Evolutionary conservation across 2,113 vertebrate species (phyloP), one percentile per base, ranked within the genome.

Genomic region (Hemiscyllium ocellatum): DNA sequence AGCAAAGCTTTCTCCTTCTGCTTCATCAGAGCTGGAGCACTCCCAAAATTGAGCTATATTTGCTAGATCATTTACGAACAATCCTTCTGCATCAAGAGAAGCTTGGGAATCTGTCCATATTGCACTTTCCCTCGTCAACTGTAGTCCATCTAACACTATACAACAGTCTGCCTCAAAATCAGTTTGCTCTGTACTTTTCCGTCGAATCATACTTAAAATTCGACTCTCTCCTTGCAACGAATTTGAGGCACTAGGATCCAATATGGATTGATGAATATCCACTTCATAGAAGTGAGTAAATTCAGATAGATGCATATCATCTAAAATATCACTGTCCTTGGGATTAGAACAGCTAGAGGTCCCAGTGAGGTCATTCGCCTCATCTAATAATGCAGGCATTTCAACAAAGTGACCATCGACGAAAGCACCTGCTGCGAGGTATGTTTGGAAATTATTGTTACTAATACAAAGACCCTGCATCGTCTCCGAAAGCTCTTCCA

Each of bases 171-270:
- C 98, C 98, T 99, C 99, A 97, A 98, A 97, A 97, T 99, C 98
- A 97, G 97, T 97, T 97, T 98, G 98, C 98, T 99, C 98, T 97
- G 98, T 98, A 98, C 99, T 99, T 96, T 99, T 99, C 56, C 99
- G 99, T 97, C 98, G 99, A 98, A 99, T 99, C 99, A 99, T 99
- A 98, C 98, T 99, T 97, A 99, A 98, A 98, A 99, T 99, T 96
- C 99, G 99, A 98, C 99, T 99, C 97, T 99, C 99, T 96, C 98
- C 98, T 98, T 98, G 98, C 98, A 98, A 98, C 96, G 98, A 98
- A 97, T 99, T 98, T 98, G 99, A 99, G 99, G 99, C 99, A 99
- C 99, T 99, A 98, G 99, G 98, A 99, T 99, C 99, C 99, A 99
- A 99, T 99, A 99, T 99, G 99, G 99, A 99, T 99, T 99, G 99